Percentiles rank a stretch among this genome's conserved stretches.
Conservation (phyloP, 1,140 invertebrate genomes). For the Neodiprion fabricii region DNA sequence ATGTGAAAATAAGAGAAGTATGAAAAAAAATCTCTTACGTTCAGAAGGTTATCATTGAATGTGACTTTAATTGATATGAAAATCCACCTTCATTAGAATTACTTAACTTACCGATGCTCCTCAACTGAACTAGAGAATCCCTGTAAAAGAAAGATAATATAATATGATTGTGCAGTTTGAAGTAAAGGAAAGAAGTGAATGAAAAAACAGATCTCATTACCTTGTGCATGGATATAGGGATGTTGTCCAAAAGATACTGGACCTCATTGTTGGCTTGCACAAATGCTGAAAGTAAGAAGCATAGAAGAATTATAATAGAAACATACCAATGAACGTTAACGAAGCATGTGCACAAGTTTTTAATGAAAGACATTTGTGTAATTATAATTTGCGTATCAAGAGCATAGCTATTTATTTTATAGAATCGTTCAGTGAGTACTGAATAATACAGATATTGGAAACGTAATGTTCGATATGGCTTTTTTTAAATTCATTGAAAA, state of each 20-base stretch:
- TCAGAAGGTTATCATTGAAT: conserved; percentile 8
- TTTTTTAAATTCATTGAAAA: neutral
- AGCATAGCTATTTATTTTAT: neutral
- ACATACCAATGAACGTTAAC: too few species aligned
- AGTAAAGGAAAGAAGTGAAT: conserved; percentile 21
- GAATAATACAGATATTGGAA: too few species aligned
- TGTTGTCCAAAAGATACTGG: conserved; percentile 70
- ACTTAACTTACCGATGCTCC: conserved; percentile 44
- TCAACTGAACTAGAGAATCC: conserved; percentile 47
- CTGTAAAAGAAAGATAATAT: conserved; percentile 29
- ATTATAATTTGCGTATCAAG: neutral
- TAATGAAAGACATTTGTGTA: too few species aligned
- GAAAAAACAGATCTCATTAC: conserved; percentile 45
- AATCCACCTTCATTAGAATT: neutral
- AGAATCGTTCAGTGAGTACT: neutral
- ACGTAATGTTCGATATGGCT: too few species aligned
- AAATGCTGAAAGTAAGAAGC: conserved; percentile 64
- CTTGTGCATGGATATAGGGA: conserved; percentile 66
- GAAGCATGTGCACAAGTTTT: too few species aligned
- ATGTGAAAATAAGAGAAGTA: too few species aligned
- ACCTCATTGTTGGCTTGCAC: conserved; percentile 74
- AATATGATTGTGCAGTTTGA: neutral
- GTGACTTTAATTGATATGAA: neutral
- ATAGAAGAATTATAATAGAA: neutral
- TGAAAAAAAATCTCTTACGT: conserved; percentile 14